phyloP scores from a whole-genome alignment of 2,113 vertebrate genomes.

The Grammomys surdaster region DNA sequence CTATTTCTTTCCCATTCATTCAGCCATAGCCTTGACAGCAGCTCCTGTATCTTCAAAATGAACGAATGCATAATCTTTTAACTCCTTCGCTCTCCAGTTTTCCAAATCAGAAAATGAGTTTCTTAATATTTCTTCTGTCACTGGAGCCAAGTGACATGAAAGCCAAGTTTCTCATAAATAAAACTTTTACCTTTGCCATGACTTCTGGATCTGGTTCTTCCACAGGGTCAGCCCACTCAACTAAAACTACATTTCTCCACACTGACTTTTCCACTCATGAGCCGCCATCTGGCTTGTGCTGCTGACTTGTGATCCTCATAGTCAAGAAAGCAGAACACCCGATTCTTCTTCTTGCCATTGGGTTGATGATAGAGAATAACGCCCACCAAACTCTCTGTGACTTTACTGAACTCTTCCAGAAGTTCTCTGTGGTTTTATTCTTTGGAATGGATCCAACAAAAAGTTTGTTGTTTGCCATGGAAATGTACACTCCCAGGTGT shows the following conservation, averaged over 20 bases:
- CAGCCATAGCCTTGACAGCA: slow-evolving; percentile 99
- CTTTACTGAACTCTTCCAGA: slow-evolving; percentile 98
- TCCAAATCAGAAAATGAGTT: slow-evolving; percentile 98
- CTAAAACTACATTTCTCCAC: slow-evolving; percentile 98
- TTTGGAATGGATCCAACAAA: slow-evolving; percentile 99
- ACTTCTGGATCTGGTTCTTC: slow-evolving; percentile 98
- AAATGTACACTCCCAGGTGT: slow-evolving; percentile 98
- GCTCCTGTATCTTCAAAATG: slow-evolving; percentile 98
- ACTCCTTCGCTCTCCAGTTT: slow-evolving; percentile 98
- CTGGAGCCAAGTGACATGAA: no score
- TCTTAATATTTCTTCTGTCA: slow-evolving; percentile 98
- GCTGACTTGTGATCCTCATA: slow-evolving; percentile 99
- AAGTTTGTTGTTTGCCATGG: slow-evolving; percentile 98
- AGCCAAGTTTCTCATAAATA: slow-evolving; percentile 98
- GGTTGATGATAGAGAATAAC: slow-evolving; percentile 99
- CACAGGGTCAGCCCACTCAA: slow-evolving; percentile 99
- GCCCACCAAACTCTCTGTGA: slow-evolving; percentile 98
- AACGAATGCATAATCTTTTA: slow-evolving; percentile 99
- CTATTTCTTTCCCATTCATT: slow-evolving; percentile 99
- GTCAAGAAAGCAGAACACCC: slow-evolving; percentile 99
- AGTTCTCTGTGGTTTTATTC: slow-evolving; percentile 99
- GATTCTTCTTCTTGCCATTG: slow-evolving; percentile 99
- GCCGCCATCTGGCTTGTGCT: slow-evolving; percentile 96
- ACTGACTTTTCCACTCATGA: slow-evolving; percentile 99
- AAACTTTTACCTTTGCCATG: slow-evolving; percentile 99